A percentile compares a stretch with the other conserved stretches of the same genome.
These are phyloP conservation scores for Cyphomyrmex costatus DNA, from an alignment of 1,140 invertebrate species.

Conservation along the genomic window DNA sequence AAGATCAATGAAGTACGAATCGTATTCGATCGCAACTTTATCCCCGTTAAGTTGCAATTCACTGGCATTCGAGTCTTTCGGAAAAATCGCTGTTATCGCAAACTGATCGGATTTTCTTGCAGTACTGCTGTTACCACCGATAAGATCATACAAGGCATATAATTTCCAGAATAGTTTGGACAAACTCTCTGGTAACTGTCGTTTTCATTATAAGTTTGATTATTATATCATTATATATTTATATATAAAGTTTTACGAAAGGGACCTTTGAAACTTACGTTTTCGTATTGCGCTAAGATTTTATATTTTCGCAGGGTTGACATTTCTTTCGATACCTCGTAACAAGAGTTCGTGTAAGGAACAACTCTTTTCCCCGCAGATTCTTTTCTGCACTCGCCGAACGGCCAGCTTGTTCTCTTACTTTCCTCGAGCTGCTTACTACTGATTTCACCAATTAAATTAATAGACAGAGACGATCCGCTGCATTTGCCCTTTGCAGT, in stretches of 20 bases:
- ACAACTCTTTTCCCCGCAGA: conserved; percentile 75
- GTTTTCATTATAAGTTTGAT: conserved; percentile 37
- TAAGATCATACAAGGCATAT: conserved; percentile 79
- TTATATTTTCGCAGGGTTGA: conserved; percentile 84
- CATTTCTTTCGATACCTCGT: conserved; percentile 83
- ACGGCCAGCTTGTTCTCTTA: conserved; percentile 80
- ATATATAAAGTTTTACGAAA: conserved; percentile 19
- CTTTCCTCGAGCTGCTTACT: conserved; percentile 79
- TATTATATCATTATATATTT: conserved; percentile 3
- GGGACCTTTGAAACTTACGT: conserved; percentile 77
- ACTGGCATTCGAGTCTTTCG: conserved; percentile 78
- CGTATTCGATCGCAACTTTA: conserved; percentile 77
- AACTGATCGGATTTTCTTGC: conserved; percentile 72
- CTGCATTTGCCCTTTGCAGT: conserved; percentile 82
- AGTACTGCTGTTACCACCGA: conserved; percentile 76
- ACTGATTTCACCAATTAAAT: conserved; percentile 82
- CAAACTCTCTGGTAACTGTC: conserved; percentile 80
- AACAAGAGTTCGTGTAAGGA: conserved; percentile 83
- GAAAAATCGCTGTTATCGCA: conserved; percentile 77
- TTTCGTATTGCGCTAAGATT: conserved; percentile 78
- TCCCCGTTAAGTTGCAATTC: conserved; percentile 79
- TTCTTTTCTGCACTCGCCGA: conserved; percentile 79
- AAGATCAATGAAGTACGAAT: conserved; percentile 79
- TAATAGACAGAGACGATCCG: conserved; percentile 80
- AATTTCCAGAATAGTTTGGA: conserved; percentile 77